Evolutionary conservation across 2,113 vertebrate species (phyloP), one percentile per base, ranked within the genome.

Genomic region (Castor canadensis): DNA sequence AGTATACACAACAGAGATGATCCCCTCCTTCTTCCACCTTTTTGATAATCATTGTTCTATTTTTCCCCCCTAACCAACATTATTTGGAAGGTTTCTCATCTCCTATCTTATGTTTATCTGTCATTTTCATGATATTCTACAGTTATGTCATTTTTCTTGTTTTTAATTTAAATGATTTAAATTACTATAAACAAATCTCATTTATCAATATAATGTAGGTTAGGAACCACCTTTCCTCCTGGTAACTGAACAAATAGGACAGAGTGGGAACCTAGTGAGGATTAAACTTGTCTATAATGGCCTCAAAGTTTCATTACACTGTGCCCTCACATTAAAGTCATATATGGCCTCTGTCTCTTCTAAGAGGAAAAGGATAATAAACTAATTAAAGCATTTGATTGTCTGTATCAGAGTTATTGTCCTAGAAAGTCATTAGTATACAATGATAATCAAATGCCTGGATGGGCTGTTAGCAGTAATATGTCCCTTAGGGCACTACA

Each of bases 371-470:
- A 64, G 32, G 73, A 92, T 90, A 87, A 89, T 90, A 94, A 96
- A 94, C 90, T 95, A 93, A 97, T 96, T 95, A 97, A 95, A 95
- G 60, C 62, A 88, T 83, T 89, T 96, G 91, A 94, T 95, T 77
- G 15, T 91, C 95, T 96, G 47, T 92, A 80, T 96, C 92, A 77
- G 52, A 86, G 62, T 97, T 97, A 95, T 95, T 95, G 80, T 96
- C 96, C 94, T 91, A 72, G 87, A 96, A 97, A 72, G 19, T 77
- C 88, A 97, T 96, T 95, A 96, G 52, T 73, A 81, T 93, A 82
- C 52, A 94, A 79, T 87, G 85, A 89, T 97, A 98, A 96, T 94
- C 95, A 95, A 96, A 95, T 96, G 85, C 82, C 90, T 92, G 52
- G 82, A 91, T 96, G 90, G 90, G 56, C 92, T 0, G 40, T 96